Conservation (phyloP, 2,113 vertebrate species). For the Cichladusa arquata region DNA sequence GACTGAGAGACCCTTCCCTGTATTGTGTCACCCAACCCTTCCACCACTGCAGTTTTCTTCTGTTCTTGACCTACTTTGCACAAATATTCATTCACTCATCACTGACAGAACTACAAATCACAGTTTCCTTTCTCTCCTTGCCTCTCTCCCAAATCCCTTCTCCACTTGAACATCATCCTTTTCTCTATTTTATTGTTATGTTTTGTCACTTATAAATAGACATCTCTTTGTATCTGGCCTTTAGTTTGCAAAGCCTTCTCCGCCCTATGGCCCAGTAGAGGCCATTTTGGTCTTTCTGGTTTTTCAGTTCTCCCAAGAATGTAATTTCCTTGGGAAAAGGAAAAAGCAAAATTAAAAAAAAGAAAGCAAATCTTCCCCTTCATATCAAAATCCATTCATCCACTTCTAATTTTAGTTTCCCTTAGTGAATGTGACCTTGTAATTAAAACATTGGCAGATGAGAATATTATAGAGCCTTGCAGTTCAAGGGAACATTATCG, state of each 20-base stretch:
- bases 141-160: background rate
- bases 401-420: slow-evolving; percentile 75
- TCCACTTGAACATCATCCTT: background rate
- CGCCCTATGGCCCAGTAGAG: slow-evolving; percentile 53
- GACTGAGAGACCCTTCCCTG: background rate
- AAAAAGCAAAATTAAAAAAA: background rate
- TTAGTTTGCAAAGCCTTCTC: slow-evolving; percentile 55
- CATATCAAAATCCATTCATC: slow-evolving; percentile 71
- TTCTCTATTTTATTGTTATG: background rate
- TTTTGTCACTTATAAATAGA: slow-evolving; percentile 47
- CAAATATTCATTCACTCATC: background rate
- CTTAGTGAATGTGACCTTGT: slow-evolving; percentile 44
- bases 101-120: background rate
- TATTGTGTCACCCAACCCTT: background rate
- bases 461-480: slow-evolving; percentile 66
- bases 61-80: background rate
- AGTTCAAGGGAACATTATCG: slow-evolving; percentile 52
- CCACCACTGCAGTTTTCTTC: background rate
- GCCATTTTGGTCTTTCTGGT: slow-evolving; percentile 62
- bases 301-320: slow-evolving; percentile 72
- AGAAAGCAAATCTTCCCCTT: slow-evolving; percentile 51
- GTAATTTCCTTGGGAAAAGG: slow-evolving; percentile 58
- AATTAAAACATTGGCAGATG: slow-evolving; percentile 76
- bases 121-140: background rate
- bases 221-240: background rate